phyloP scores from a whole-genome alignment of 2,888 invertebrate species.

The Lasioglossum oenotherae region DNA sequence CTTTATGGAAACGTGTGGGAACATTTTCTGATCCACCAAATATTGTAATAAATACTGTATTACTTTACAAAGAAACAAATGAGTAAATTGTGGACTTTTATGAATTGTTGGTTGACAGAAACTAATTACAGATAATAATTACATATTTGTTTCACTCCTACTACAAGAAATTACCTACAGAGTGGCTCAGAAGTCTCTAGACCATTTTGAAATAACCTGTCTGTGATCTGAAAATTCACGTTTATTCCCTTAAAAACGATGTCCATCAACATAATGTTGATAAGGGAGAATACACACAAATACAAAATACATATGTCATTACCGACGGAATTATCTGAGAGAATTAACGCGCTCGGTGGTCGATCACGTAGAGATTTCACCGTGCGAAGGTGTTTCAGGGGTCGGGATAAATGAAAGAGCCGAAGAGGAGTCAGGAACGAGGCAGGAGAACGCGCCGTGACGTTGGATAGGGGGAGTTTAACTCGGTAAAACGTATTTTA shows the following conservation, averaged over 20 bases:
- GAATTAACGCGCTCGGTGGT: neutral
- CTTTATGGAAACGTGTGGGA: no score
- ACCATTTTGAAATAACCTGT: no score
- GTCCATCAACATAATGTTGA: neutral
- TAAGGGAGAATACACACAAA: neutral
- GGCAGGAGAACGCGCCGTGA: neutral
- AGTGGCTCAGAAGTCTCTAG: no score
- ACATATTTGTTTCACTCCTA: no score
- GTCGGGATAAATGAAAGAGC: neutral
- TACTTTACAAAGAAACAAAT: no score
- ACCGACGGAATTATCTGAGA: neutral
- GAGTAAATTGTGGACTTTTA: no score
- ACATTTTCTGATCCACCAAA: no score
- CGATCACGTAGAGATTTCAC: neutral
- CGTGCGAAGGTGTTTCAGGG: neutral
- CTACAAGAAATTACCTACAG: no score
- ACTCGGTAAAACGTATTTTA: slow-evolving; percentile 49
- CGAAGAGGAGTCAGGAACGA: neutral
- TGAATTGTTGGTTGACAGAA: no score
- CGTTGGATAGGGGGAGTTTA: slow-evolving; percentile 27
- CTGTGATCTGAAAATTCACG: no score
- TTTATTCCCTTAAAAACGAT: neutral
- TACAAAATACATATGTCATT: neutral
- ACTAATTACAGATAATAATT: no score
- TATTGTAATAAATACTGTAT: no score